A percentile compares a stretch with the other conserved stretches of the same genome.
phyloP scores from a whole-genome alignment of 2,888 invertebrate species.

The Lucinisca nassula region DNA sequence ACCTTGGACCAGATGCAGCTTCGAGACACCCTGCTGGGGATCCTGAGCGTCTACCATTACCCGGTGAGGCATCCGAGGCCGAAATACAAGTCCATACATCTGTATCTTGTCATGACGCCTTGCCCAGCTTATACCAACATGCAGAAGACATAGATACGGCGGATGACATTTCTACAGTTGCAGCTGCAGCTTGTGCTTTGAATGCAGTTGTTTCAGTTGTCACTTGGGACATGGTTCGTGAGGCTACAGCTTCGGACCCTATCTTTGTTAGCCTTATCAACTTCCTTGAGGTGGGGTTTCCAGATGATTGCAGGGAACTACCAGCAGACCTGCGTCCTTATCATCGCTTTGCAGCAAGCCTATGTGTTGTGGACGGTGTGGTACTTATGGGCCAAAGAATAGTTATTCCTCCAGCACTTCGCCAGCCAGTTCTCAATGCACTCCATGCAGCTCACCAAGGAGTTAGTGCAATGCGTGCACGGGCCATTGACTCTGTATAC shows the following conservation, averaged over 20 bases:
- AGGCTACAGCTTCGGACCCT: conserved; percentile 49
- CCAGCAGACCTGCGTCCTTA: conserved; percentile 33
- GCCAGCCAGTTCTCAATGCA: neutral
- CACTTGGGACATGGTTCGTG: conserved; percentile 56
- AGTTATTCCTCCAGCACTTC: conserved; percentile 43
- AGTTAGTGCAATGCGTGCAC: neutral
- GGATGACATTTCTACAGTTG: conserved; percentile 43
- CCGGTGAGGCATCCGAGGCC: conserved; percentile 27
- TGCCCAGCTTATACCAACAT: conserved; percentile 8
- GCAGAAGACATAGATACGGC: conserved; percentile 4
- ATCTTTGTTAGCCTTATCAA: conserved; percentile 23
- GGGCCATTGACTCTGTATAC: conserved; percentile 24
- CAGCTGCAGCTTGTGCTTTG: conserved; percentile 35
- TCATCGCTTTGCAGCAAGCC: conserved; percentile 35
- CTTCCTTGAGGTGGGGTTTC: conserved; percentile 27
- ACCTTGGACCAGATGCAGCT: conserved; percentile 56
- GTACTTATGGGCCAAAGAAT: conserved; percentile 55
- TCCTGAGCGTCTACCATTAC: conserved; percentile 35
- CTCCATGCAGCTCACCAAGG: neutral
- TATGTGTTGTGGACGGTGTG: conserved; percentile 61
- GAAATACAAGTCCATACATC: neutral
- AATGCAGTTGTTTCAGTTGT: conserved; percentile 34
- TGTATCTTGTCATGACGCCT: neutral
- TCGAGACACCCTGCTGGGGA: conserved; percentile 43
- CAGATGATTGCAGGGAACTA: conserved; percentile 45